These are phyloP conservation scores for Pimephales promelas DNA, from an alignment of 2,113 vertebrate genomes.

Conservation along the genomic window DNA sequence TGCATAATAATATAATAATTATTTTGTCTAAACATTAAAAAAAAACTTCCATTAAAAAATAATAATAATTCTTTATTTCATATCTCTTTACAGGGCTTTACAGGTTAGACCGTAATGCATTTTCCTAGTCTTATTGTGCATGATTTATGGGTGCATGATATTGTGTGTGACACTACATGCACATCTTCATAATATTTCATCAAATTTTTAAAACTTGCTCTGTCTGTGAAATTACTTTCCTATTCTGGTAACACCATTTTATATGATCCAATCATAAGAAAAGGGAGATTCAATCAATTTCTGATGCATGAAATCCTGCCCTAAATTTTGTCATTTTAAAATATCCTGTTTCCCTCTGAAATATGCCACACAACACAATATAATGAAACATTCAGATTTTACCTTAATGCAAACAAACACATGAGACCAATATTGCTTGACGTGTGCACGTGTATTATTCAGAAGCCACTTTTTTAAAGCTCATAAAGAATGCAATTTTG, in stretches of 20 bases:
- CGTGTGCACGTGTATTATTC: neutral
- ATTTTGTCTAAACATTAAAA: no score
- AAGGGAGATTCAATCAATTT: neutral
- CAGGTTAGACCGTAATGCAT: neutral
- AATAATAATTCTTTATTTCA: no score
- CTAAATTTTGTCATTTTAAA: neutral
- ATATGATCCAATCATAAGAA: neutral
- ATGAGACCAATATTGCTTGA: neutral
- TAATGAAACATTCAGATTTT: neutral
- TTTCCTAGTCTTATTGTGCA: neutral
- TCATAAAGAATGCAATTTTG: neutral
- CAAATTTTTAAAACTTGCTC: neutral
- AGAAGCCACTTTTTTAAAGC: neutral
- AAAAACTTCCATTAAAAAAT: no score
- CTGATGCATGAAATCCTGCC: neutral
- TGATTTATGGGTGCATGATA: neutral
- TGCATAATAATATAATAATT: no score
- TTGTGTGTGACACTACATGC: neutral
- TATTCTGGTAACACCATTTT: neutral
- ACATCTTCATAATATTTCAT: neutral
- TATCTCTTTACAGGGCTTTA: neutral
- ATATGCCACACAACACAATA: neutral
- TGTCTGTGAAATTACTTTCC: conserved; percentile 1
- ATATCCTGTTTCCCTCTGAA: neutral
- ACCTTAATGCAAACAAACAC: neutral